Evolutionary conservation across 2,797 vertebrate genomes (phyloP).

Genomic region (Acestrorhynchus altus): DNA sequence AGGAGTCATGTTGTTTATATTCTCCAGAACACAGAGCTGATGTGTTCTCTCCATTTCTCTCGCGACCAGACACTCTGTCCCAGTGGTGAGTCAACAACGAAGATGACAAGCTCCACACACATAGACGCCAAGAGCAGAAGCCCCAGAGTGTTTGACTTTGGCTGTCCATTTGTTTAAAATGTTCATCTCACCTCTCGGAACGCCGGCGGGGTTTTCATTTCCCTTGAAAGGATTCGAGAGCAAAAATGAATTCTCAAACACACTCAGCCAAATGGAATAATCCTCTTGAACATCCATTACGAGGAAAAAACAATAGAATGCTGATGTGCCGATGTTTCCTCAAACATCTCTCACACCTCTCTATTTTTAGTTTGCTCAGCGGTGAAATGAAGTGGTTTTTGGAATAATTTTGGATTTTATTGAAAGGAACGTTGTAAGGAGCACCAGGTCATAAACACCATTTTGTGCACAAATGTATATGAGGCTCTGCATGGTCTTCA

Average conservation of each 20-base stretch:
- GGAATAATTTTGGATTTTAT: constrained; percentile 45
- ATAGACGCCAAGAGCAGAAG: constrained; percentile 15
- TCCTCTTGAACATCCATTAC: constrained; percentile 53
- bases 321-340: constrained; percentile 33
- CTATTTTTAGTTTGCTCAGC: constrained; percentile 43
- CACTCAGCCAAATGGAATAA: constrained; percentile 46
- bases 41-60: constrained; percentile 61
- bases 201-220: constrained; percentile 22
- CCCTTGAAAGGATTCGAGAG: constrained; percentile 33
- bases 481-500: not conserved
- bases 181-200: constrained; percentile 32
- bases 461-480: not conserved
- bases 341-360: constrained; percentile 38
- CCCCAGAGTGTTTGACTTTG: constrained; percentile 40
- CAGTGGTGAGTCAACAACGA: constrained; percentile 47
- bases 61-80: constrained; percentile 37
- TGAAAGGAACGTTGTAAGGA: constrained; percentile 8
- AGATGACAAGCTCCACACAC: constrained; percentile 24
- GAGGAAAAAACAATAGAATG: constrained; percentile 40
- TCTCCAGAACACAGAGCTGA: constrained; percentile 58
- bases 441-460: constrained; percentile 36
- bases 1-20: constrained; percentile 58
- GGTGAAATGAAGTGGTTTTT: constrained; percentile 38
- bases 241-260: constrained; percentile 50
- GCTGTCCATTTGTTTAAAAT: constrained; percentile 54